Evolutionary conservation across 2,113 vertebrate species (phyloP).

Genomic region (Athene noctua): DNA sequence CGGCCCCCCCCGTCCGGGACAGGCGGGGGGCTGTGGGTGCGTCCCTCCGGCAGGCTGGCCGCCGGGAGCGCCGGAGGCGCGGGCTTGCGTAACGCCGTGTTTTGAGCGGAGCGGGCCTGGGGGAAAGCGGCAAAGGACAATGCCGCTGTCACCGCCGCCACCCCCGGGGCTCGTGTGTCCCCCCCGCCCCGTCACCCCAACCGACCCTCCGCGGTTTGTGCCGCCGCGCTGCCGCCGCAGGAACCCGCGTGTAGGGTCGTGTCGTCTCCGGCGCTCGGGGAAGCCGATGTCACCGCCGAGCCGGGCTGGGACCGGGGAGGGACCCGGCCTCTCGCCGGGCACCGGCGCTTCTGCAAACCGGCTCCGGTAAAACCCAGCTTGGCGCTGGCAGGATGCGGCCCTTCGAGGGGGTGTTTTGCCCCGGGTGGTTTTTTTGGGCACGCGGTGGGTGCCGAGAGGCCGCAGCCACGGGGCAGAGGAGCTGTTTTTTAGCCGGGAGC

Average conservation of each 20-base stretch:
- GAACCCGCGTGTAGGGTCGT: neutral
- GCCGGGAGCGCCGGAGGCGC: neutral
- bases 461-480: neutral
- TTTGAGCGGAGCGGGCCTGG: neutral
- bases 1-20: no score
- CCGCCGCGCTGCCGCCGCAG: no score
- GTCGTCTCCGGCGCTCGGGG: neutral
- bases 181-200: no score
- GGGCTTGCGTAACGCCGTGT: neutral
- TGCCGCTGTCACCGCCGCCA: neutral
- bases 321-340: neutral
- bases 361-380: neutral
- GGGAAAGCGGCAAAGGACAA: neutral
- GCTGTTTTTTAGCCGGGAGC: neutral
- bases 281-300: neutral
- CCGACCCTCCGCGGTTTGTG: neutral
- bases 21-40: rapidly evolving
- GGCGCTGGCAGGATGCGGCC: neutral
- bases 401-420: neutral
- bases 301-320: neutral
- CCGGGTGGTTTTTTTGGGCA: rapidly evolving
- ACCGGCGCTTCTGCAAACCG: neutral
- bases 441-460: neutral
- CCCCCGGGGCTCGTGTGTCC: no score
- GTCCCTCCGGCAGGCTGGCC: neutral